Base-by-base conservation (phyloP, 2,888 invertebrate species). In the Drosophila birchii region DNA sequence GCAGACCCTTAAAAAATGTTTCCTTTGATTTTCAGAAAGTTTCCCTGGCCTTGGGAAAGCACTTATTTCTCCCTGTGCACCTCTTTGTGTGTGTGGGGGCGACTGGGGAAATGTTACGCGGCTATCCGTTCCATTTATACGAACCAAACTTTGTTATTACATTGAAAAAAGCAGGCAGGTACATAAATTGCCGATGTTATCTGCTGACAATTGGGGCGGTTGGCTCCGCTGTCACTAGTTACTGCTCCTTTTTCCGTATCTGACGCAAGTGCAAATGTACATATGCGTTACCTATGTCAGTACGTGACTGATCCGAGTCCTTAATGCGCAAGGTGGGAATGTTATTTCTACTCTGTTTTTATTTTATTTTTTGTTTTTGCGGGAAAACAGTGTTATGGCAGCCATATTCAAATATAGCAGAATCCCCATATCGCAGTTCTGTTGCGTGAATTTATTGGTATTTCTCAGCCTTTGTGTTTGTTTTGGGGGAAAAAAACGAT, bases 141-240 rank as follows among this genome's bases (percentile, higher is more conserved):
- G 70, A 63, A 73, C 54, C 67, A 55, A 79, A 80, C 60, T 87
- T 83, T 82, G 78, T 85, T 85, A 80, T 79, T 76, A 77, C 85
- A 79, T 61, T 73, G 72, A 74, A 63, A 75, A 59, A 57, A 81
- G 62, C 80, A 69, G 78, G 80, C 76, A 68, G 68, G 75, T 55
- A 78, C 66, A 81, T 76, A 81, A 79, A 78, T 78, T 76, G 51
- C 74, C 55, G 56, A 64, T 78, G 63, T 64, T 68, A 60, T 76
- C 71, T 64, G 57, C 51, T 57, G 66, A 41, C 70, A 61, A 58
- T 58, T 68, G 60, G 61, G 57, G 57, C 73, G 63, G 73, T 29
- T 72, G 73, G 62, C 59, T 32, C 62, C 59, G 62, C 62, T 63
- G 62, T 64, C 60, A 54, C 60, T 61, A 61, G 54, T 61, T 54